Conservation (phyloP, 2,888 invertebrate genomes). For the Scaptomyza polygonia region DNA sequence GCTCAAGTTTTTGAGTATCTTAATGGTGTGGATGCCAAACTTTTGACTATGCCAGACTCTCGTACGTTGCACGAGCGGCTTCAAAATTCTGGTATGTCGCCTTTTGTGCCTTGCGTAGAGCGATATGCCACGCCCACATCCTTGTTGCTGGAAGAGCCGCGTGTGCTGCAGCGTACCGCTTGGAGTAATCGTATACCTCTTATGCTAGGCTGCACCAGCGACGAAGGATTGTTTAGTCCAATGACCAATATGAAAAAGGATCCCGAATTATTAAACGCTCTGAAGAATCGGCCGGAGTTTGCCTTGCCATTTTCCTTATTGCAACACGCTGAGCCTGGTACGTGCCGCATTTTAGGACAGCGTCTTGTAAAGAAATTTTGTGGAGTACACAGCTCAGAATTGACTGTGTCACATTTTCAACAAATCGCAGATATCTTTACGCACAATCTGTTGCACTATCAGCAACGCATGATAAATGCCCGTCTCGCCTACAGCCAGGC, state of each 20-base stretch:
- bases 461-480: conserved; percentile 68
- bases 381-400: conserved; percentile 52
- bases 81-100: conserved; percentile 2
- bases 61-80: conserved; percentile 50
- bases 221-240: conserved; percentile 58
- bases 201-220: conserved; percentile 77
- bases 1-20: conserved; percentile 55
- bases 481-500: conserved; percentile 67
- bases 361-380: conserved; percentile 62
- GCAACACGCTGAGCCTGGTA: conserved; percentile 14
- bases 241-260: neutral
- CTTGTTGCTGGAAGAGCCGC: conserved; percentile 71
- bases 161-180: conserved; percentile 63
- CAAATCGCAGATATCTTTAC: conserved; percentile 63
- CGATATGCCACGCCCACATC: conserved; percentile 65
- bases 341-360: conserved; percentile 52
- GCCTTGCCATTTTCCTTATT: conserved; percentile 11
- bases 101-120: conserved; percentile 75
- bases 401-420: conserved; percentile 73
- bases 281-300: conserved; percentile 36
- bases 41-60: conserved; percentile 45
- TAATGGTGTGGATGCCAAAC: conserved; percentile 48
- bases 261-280: conserved; percentile 13
- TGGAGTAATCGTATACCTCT: conserved; percentile 82
- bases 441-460: conserved; percentile 69